Conservation (phyloP, 2,888 invertebrate species). For the Hypsopygia costalis region DNA sequence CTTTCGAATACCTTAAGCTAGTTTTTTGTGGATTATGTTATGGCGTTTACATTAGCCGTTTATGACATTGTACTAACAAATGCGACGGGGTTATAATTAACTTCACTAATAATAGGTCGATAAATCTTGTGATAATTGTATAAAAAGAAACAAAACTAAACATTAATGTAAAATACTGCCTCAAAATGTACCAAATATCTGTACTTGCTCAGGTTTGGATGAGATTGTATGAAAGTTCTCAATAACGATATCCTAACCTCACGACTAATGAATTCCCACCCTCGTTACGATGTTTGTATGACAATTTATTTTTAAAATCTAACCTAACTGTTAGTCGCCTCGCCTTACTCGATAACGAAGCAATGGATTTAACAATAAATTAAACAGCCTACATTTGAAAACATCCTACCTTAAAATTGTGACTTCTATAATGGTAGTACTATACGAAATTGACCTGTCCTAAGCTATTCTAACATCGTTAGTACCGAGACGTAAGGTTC, state of each 20-base stretch:
- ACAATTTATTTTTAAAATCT: conserved; percentile 9
- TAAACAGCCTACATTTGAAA: conserved; percentile 36
- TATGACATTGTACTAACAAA: no score
- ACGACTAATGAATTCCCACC: conserved; percentile 2
- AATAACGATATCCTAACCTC: not conserved
- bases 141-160: conserved; percentile 11
- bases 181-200: conserved; percentile 4
- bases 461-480: conserved; percentile 32
- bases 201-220: no score
- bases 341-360: conserved; percentile 31
- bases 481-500: conserved; percentile 16
- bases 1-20: no score
- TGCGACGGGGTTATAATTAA: no score
- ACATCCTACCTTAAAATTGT: conserved; percentile 44
- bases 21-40: no score
- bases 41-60: not conserved
- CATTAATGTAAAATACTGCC: conserved; percentile 4
- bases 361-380: conserved; percentile 41
- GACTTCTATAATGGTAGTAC: conserved; percentile 36
- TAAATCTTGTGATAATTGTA: conserved; percentile 6
- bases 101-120: no score
- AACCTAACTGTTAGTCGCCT: conserved; percentile 16
- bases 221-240: not conserved
- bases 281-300: conserved; percentile 9
- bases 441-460: conserved; percentile 49